These are phyloP conservation scores for Bryconaethiops microstoma DNA, from an alignment of 2,797 vertebrate genomes.

Conservation along the genomic window DNA sequence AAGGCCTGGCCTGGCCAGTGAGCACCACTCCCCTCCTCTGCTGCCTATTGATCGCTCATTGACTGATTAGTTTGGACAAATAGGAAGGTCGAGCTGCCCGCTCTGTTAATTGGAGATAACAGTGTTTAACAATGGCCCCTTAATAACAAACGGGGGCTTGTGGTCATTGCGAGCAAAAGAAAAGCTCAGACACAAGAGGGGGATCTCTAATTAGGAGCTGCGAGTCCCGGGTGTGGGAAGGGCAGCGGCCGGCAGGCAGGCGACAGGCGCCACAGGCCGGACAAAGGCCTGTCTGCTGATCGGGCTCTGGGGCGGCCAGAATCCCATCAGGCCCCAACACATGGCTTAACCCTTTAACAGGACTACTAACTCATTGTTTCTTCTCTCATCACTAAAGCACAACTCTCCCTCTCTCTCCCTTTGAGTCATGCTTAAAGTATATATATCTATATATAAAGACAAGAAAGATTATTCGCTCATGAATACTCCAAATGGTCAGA, in stretches of 20 bases:
- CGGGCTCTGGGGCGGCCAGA: slow-evolving; percentile 72
- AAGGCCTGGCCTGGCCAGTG: slow-evolving; percentile 35
- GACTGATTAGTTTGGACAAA: slow-evolving; percentile 81
- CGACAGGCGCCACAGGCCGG: slow-evolving; percentile 80
- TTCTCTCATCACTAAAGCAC: not conserved
- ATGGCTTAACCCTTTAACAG: slow-evolving; percentile 76
- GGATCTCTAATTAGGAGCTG: slow-evolving; percentile 77
- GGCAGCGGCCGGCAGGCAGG: slow-evolving; percentile 77
- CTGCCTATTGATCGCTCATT: slow-evolving; percentile 77
- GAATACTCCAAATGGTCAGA: too few relatives aligned
- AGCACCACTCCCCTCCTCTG: slow-evolving; percentile 70
- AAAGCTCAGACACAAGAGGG: slow-evolving; percentile 72
- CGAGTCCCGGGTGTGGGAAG: slow-evolving; percentile 68
- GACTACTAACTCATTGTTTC: slow-evolving; percentile 26
- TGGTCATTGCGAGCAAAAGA: slow-evolving; percentile 75
- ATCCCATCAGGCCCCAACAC: slow-evolving; percentile 61
- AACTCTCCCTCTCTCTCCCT: slow-evolving; percentile 1
- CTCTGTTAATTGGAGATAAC: slow-evolving; percentile 82
- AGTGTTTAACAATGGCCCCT: slow-evolving; percentile 75
- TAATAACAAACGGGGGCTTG: slow-evolving; percentile 76
- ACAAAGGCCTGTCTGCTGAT: slow-evolving; percentile 83
- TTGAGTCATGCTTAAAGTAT: not conserved
- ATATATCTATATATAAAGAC: too few relatives aligned
- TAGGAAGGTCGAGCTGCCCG: slow-evolving; percentile 72
- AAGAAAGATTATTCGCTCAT: too few relatives aligned